Base-by-base conservation (phyloP, 2,888 invertebrate genomes). In the Anoplius nigerrimus region DNA sequence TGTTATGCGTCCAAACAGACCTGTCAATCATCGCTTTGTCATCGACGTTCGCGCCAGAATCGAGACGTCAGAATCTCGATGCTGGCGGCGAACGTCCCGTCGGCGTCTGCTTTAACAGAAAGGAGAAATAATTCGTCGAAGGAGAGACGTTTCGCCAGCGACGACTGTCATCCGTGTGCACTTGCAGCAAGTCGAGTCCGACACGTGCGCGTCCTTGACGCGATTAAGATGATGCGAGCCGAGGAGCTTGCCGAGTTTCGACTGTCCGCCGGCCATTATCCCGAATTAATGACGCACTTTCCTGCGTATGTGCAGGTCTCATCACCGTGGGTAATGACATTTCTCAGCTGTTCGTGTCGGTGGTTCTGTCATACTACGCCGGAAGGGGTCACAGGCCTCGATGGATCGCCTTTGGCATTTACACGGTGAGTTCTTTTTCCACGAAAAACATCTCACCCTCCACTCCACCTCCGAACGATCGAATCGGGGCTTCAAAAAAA, bases 241-340 rank as follows among this genome's bases (percentile, higher is more conserved):
- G 20, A 18, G 16, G 20, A 20, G 48, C 20, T 43, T 48, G 5
- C 20, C 48, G 20, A 48, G 20, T 21, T 48, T 48, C 48, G 48
- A 18, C 16, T 48, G 20, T 20, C 48, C 6, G 15, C 5, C 3
- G 20, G 20, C 48, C n/a, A 48, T 20, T 48, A 48, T 18, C 20
- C 18, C 48, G 16, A 21, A 48, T 48, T 48, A 48, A 48, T 21
- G 48, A 18, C 48, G 34, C 34, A 13, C 34, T 11, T 34, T 34
- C 34, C 11, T 34, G 34, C 34, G 34, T 34, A 34, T 34, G 34
- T 71, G 55, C 73, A 92, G 92, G 94, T 68, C 90, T 94, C 74
- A 93, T 94, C 76, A 92, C 93, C 55, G 92, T 94, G 68, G 94
- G 94, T 34, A 94, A 94, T 85, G 94, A 94, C 84, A 92, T 94